These are phyloP conservation scores for Denticeps clupeoides DNA, from an alignment of 2,797 vertebrate genomes.

Conservation along the genomic window DNA sequence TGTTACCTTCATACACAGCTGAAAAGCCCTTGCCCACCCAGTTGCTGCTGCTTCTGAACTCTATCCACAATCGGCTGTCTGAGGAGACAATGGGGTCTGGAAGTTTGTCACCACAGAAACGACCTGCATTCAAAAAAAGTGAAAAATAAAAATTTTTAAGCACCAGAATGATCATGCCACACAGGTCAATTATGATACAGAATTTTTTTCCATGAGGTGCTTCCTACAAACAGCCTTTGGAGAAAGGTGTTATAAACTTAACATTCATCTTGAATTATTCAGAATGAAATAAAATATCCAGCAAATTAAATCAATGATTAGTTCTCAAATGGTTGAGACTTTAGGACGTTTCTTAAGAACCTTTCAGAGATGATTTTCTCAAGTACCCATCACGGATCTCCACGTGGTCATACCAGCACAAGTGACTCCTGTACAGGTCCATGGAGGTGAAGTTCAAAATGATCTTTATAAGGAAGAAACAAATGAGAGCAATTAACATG, in stretches of 20 bases:
- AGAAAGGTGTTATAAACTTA: no score
- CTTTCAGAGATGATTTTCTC: conserved; percentile 91
- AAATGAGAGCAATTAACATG: neutral
- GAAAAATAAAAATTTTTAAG: no score
- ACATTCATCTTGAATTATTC: no score
- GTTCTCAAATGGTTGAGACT: neutral
- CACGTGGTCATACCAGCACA: conserved; percentile 98
- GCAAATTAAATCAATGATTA: no score
- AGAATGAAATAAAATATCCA: no score
- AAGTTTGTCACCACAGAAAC: conserved; percentile 72
- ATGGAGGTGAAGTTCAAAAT: conserved; percentile 95
- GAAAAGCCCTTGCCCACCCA: conserved; percentile 91
- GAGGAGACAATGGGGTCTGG: conserved; percentile 58
- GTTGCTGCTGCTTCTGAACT: conserved; percentile 88
- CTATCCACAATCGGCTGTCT: conserved; percentile 89
- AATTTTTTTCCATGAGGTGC: no score
- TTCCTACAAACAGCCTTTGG: no score
- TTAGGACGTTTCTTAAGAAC: conserved; percentile 40
- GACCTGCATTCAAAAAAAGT: conserved; percentile 60
- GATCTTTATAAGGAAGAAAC: conserved; percentile 60
- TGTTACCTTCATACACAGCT: conserved; percentile 80
- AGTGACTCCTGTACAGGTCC: conserved; percentile 92
- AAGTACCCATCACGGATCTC: conserved; percentile 96
- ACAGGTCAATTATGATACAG: no score
- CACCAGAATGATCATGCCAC: no score